These are phyloP conservation scores for Rhopalosiphum padi DNA, from an alignment of 1,140 invertebrate genomes.

Conservation along the genomic window DNA sequence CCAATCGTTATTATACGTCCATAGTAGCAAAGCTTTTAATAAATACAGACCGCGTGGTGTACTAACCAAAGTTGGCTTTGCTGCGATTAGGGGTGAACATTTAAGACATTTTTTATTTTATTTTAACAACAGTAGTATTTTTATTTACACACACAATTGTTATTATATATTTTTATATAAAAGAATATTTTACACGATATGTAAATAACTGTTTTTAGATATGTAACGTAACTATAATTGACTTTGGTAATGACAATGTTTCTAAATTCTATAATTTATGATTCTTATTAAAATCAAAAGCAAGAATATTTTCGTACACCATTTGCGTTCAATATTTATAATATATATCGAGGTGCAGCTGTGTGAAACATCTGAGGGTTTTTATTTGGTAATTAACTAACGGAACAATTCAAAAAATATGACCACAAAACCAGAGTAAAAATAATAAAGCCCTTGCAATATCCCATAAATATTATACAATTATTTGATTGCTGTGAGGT, in stretches of 20 bases:
- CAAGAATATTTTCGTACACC: background rate
- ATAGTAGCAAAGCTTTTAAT: too few relatives aligned
- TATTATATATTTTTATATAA: background rate
- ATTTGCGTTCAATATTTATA: background rate
- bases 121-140: too few relatives aligned
- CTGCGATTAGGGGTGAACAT: too few relatives aligned
- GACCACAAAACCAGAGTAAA: background rate
- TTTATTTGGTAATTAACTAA: background rate
- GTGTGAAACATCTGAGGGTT: background rate
- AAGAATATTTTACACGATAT: background rate
- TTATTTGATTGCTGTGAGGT: too few relatives aligned
- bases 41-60: too few relatives aligned
- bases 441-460: background rate
- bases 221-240: background rate
- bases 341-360: background rate
- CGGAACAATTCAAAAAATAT: background rate
- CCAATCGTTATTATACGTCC: too few relatives aligned
- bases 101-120: too few relatives aligned
- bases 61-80: too few relatives aligned
- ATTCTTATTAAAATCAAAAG: background rate
- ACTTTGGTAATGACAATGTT: background rate
- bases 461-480: background rate
- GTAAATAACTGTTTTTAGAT: background rate
- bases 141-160: too few relatives aligned
- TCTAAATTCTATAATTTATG: background rate